Percentiles rank a stretch among this genome's conserved stretches.
phyloP scores from a whole-genome alignment of 2,888 invertebrate species.

The Calameuta filiformis region DNA sequence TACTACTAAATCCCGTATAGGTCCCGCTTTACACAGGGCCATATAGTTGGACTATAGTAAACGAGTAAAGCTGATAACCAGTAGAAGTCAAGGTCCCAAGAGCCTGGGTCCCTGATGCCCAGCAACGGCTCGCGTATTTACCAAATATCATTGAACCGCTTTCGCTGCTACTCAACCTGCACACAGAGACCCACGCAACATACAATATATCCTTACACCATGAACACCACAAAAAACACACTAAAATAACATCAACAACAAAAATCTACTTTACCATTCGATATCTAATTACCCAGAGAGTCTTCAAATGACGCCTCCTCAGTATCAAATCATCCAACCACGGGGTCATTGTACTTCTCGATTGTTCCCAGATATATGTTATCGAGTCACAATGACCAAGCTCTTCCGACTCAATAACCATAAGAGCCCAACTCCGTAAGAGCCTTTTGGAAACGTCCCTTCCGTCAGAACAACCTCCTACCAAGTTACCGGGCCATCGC shows the following conservation, averaged over 20 bases:
- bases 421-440: neutral
- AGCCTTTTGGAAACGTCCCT: constrained; percentile 13
- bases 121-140: constrained; percentile 1
- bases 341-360: neutral
- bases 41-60: constrained; percentile 1
- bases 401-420: neutral
- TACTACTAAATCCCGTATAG: neutral
- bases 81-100: constrained; percentile 34
- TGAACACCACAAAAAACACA: neutral
- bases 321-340: neutral
- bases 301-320: neutral
- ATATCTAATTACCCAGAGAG: neutral
- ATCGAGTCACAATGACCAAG: neutral
- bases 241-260: neutral
- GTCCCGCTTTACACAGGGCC: neutral
- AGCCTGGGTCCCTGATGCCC: constrained; percentile 16
- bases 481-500: neutral
- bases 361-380: neutral
- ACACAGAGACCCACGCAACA: neutral
- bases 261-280: neutral
- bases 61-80: constrained; percentile 34
- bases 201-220: neutral
- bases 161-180: neutral
- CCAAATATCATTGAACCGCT: neutral
- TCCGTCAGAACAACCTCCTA: constrained; percentile 1